Conservation (phyloP, 2,888 invertebrate species). For the Barypeithes pellucidus region DNA sequence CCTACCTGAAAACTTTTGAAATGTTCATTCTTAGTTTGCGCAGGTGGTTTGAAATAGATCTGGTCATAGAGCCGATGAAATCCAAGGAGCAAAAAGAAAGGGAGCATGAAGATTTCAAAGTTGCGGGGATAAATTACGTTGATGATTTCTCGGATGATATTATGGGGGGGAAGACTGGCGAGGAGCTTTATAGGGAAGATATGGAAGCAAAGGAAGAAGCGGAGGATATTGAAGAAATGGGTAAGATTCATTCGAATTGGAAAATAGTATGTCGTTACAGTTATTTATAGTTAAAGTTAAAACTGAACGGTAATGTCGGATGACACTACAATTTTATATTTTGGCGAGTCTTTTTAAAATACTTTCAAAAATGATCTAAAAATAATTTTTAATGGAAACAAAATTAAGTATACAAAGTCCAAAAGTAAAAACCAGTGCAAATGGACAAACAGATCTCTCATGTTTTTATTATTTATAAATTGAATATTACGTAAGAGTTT, state of each 20-base stretch:
- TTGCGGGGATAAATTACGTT: conserved; percentile 60
- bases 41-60: conserved; percentile 72
- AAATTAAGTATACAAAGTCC: too few relatives aligned
- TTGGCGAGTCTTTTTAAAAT: too few relatives aligned
- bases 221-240: conserved; percentile 55
- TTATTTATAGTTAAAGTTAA: too few relatives aligned
- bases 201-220: conserved; percentile 66
- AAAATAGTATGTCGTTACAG: too few relatives aligned
- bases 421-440: too few relatives aligned
- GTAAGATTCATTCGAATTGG: not conserved
- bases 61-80: conserved; percentile 60
- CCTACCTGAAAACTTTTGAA: conserved; percentile 81
- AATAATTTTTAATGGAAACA: too few relatives aligned
- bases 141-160: conserved; percentile 68
- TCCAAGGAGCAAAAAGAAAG: conserved; percentile 63
- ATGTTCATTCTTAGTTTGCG: conserved; percentile 78
- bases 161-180: conserved; percentile 68
- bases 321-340: too few relatives aligned
- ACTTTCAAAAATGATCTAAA: too few relatives aligned
- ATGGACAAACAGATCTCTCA: too few relatives aligned
- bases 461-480: too few relatives aligned
- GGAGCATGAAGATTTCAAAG: conserved; percentile 59
- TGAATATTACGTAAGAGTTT: too few relatives aligned
- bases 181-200: conserved; percentile 74
- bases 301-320: too few relatives aligned